These are phyloP conservation scores for Pipistrellus kuhlii DNA, from an alignment of 2,797 vertebrate species.

Conservation along the genomic window DNA sequence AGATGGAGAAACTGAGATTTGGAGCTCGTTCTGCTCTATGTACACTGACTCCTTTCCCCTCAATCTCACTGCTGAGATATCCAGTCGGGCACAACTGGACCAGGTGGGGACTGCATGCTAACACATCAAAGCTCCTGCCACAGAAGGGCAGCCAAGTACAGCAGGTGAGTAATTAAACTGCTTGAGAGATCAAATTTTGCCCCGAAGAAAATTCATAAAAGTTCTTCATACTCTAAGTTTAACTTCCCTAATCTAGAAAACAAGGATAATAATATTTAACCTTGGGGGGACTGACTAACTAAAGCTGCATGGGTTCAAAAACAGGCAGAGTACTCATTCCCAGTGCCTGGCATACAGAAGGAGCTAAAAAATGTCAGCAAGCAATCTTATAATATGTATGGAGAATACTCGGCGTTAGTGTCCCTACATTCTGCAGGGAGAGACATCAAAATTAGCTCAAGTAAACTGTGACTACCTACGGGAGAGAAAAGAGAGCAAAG, in stretches of 20 bases:
- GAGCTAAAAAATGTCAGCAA: slow-evolving; percentile 7
- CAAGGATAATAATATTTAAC: not conserved
- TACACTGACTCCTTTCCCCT: not conserved
- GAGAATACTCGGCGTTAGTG: not conserved
- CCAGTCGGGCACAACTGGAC: not conserved
- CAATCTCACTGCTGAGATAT: not conserved
- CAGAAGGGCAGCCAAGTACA: not conserved
- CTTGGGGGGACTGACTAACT: not conserved
- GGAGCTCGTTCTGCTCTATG: not conserved
- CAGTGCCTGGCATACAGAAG: not conserved
- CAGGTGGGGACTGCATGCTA: not conserved
- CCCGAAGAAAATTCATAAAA: not conserved
- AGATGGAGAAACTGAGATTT: not conserved
- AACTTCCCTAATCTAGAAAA: not conserved
- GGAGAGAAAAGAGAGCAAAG: not conserved
- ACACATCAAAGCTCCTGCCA: fast-evolving
- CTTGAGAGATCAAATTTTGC: not conserved
- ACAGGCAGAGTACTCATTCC: not conserved
- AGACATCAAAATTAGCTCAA: slow-evolving; percentile 28
- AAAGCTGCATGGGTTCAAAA: not conserved
- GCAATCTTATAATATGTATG: not conserved
- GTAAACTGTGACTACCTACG: not conserved
- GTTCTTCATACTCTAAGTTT: not conserved
- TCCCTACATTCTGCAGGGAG: not conserved
- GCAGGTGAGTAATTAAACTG: not conserved